Base-by-base conservation (phyloP, 2,797 vertebrate species). In the Echiichthys vipera region DNA sequence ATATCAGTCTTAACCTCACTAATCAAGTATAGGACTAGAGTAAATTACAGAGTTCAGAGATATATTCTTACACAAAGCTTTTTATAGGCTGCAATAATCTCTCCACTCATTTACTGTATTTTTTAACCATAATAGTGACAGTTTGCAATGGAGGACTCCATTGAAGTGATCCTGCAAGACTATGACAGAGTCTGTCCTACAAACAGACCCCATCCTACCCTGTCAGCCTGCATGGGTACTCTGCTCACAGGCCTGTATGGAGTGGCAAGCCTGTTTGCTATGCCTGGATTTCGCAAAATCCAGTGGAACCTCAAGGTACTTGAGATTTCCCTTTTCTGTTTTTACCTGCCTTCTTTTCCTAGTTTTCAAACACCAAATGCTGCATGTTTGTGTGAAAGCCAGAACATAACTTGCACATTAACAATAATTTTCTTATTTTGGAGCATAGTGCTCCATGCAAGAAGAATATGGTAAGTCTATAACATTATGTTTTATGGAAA, bases 131-230 rank as follows among this genome's bases (percentile, higher is more conserved):
- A 30, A 15, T 51, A 25, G 50, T 69, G 18, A 55, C n/a, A 40
- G 54, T 74, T 43, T 39, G 37, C 5, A 50, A 95, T 95, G 94
- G 95, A 95, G 66, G 94, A 95, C 81, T 66, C 87, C 9, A 89
- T 95, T 34, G 95, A 96, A 2, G 50, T 92, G 40, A 90, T 94
- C 65, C 88, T 95, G 37, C 84, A 93, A 36, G 89, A 95, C 22
- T 37, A 67, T 39, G 17, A 34, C 8, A 56, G 42, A 20, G 45
- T 82, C 29, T 39, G 76, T 17, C 58, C 69, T 11, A 68, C 56
- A 46, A 65, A 15, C 49, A 71, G 39, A 50, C 46, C 91, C 47
- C 87, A 89, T 62, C 83, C 78, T 0, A 9, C 83, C 2, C 5
- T 93, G 18, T 86, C 86, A 0, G 84, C 84, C 75, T 82, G 82